Evolutionary conservation across 1,140 invertebrate species (phyloP).

Genomic region (Kradibia gibbosae): DNA sequence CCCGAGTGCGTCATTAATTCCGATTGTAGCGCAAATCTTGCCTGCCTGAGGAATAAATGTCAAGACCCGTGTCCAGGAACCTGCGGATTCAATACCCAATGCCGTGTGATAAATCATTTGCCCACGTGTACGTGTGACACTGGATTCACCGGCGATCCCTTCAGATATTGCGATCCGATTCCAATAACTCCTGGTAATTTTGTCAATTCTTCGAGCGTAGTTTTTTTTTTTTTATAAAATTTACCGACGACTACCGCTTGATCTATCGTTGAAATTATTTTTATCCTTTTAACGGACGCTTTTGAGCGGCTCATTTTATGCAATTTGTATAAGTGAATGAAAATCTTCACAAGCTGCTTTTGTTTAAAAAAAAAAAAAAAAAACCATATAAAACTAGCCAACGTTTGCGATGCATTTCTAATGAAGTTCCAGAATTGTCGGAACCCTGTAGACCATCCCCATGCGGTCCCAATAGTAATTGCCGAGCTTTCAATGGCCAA

Average conservation of each 20-base stretch:
- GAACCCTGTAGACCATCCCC: constrained; percentile 74
- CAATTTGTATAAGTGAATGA: constrained; percentile 28
- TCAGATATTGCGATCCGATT: constrained; percentile 64
- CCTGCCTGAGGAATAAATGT: constrained; percentile 79
- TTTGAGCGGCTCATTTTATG: too few relatives aligned
- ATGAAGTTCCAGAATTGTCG: constrained; percentile 36
- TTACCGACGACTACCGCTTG: too few relatives aligned
- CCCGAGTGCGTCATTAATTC: constrained; percentile 79
- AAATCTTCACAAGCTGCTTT: neutral
- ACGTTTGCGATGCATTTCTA: too few relatives aligned
- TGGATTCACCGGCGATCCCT: constrained; percentile 82
- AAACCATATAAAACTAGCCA: too few relatives aligned
- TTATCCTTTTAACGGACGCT: too few relatives aligned
- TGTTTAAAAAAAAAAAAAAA: too few relatives aligned
- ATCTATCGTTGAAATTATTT: too few relatives aligned
- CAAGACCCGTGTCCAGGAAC: constrained; percentile 83
- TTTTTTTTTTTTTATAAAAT: too few relatives aligned
- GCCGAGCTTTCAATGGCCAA: constrained; percentile 72
- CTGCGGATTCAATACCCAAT: constrained; percentile 82
- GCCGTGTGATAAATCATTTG: constrained; percentile 82
- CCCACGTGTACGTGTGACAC: constrained; percentile 80
- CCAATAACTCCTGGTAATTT: too few relatives aligned
- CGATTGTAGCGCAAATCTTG: constrained; percentile 76
- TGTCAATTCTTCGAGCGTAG: too few relatives aligned
- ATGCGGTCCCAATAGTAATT: constrained; percentile 76